phyloP scores from a whole-genome alignment of 2,888 invertebrate genomes.

The Platycheirus albimanus region DNA sequence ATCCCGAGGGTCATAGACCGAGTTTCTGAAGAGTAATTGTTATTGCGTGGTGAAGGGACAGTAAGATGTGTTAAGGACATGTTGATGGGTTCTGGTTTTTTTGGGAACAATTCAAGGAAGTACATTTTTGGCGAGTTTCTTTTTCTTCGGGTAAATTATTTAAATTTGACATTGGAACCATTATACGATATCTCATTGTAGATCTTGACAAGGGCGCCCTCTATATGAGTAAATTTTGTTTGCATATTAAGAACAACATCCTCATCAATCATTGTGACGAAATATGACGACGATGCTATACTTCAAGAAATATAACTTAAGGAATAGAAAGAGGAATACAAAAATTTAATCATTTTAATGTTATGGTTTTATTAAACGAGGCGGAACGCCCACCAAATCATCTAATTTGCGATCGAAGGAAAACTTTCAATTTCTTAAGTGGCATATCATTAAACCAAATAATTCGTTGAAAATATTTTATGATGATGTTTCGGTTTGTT shows the following conservation, averaged over 20 bases:
- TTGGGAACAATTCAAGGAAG: neutral
- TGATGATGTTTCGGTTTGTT: neutral
- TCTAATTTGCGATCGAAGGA: neutral
- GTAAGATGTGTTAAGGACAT: constrained; percentile 18
- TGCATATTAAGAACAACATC: no score
- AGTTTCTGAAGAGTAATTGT: constrained; percentile 25
- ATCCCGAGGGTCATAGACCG: constrained; percentile 33
- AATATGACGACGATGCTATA: no score
- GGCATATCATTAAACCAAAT: constrained; percentile 8
- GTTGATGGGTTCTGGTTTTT: neutral
- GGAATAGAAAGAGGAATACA: neutral
- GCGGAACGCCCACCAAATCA: constrained; percentile 1
- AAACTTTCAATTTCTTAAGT: constrained; percentile 13
- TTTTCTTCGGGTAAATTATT: no score
- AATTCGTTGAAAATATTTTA: neutral
- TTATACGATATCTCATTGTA: no score
- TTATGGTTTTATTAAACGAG: neutral
- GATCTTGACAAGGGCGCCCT: no score
- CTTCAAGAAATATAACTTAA: no score
- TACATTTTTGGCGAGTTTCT: neutral
- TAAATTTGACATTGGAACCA: no score
- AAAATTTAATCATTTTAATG: neutral
- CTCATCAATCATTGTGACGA: no score
- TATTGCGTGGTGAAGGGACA: constrained; percentile 13
- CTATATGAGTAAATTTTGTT: no score